These are phyloP conservation scores for Hephaestus fuliginosus DNA, from an alignment of 2,797 vertebrate species.

Conservation along the genomic window DNA sequence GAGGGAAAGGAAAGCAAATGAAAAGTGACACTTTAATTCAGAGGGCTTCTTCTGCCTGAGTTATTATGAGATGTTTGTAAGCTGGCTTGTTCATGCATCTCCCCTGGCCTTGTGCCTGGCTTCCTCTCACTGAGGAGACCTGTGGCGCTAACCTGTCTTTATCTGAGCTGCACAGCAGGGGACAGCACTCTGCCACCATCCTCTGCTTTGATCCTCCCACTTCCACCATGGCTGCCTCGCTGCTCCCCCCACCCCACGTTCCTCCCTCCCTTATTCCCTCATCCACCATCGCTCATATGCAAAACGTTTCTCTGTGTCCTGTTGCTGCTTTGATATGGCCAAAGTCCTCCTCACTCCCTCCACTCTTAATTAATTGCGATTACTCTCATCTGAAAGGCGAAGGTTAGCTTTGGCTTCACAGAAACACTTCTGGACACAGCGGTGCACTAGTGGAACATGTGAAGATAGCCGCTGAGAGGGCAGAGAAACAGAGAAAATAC, in stretches of 20 bases:
- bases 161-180: slow-evolving; percentile 79
- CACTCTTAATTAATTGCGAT: slow-evolving; percentile 75
- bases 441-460: slow-evolving; percentile 24
- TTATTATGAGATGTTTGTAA: slow-evolving; percentile 90
- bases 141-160: slow-evolving; percentile 81
- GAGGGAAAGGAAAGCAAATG: slow-evolving; percentile 87
- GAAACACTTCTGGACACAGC: slow-evolving; percentile 66
- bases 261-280: slow-evolving; percentile 35
- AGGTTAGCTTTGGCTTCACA: slow-evolving; percentile 71
- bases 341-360: slow-evolving; percentile 55
- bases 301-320: slow-evolving; percentile 70
- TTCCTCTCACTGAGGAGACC: slow-evolving; percentile 77
- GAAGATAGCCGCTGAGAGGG: slow-evolving; percentile 45
- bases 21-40: slow-evolving; percentile 91
- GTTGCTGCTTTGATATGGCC: slow-evolving; percentile 74
- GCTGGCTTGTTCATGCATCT: slow-evolving; percentile 85
- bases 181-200: slow-evolving; percentile 69
- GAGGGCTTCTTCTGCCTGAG: slow-evolving; percentile 86
- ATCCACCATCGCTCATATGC: slow-evolving; percentile 58
- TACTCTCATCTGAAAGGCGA: slow-evolving; percentile 69
- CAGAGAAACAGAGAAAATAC: slow-evolving; percentile 22
- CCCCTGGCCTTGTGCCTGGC: slow-evolving; percentile 81
- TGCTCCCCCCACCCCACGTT: background rate
- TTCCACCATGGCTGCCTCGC: slow-evolving; percentile 58
- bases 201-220: slow-evolving; percentile 79